A percentile compares a stretch with the other conserved stretches of the same genome.
Conservation (phyloP, 2,888 invertebrate genomes). For the Therioaphis trifolii region DNA sequence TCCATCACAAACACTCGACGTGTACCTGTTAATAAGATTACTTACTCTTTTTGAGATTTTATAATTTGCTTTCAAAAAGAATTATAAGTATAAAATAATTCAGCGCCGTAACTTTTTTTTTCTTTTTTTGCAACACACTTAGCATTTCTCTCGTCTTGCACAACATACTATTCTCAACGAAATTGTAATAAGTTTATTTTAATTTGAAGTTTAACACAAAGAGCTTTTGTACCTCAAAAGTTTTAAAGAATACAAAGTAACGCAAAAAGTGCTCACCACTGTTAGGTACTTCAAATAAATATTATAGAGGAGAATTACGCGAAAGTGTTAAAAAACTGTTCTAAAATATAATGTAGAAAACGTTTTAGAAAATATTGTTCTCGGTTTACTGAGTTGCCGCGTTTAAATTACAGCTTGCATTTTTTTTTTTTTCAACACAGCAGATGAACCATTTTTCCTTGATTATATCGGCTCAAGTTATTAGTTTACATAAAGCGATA, state of each 20-base stretch:
- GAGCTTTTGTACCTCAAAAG: neutral
- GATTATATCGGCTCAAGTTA: neutral
- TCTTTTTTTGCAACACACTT: neutral
- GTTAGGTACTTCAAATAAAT: conserved; percentile 15
- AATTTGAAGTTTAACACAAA: conserved; percentile 20
- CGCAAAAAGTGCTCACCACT: neutral
- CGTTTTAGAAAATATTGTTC: conserved; percentile 1
- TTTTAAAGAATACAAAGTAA: conserved; percentile 17
- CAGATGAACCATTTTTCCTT: neutral
- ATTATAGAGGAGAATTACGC: neutral
- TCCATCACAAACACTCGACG: too few species aligned
- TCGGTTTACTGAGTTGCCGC: neutral
- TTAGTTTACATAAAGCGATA: neutral
- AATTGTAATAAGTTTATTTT: conserved; percentile 8
- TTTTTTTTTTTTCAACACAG: neutral
- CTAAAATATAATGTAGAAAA: neutral
- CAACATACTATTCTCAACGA: neutral
- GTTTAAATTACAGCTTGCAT: neutral
- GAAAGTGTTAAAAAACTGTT: neutral
- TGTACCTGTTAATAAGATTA: too few species aligned
- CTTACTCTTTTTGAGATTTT: too few species aligned
- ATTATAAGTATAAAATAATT: too few species aligned
- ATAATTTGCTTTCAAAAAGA: too few species aligned
- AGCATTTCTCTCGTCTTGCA: neutral
- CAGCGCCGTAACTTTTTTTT: too few species aligned